Conservation (phyloP, 2,888 invertebrate genomes). For the Emmelina monodactyla region DNA sequence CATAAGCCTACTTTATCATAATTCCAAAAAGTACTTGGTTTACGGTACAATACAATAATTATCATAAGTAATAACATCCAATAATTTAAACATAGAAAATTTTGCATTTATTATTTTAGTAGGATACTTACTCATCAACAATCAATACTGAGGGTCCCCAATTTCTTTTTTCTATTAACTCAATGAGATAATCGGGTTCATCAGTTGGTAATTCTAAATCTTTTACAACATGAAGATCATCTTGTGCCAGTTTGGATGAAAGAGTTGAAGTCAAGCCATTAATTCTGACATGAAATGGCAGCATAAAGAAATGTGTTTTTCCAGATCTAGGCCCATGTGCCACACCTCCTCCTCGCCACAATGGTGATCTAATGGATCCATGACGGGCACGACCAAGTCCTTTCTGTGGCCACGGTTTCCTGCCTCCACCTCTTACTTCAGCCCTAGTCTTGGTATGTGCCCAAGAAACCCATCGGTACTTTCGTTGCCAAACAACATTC, state of each 20-base stretch:
- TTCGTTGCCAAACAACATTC: constrained; percentile 87
- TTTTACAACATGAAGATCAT: constrained; percentile 92
- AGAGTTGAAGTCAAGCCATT: constrained; percentile 83
- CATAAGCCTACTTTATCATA: too few species aligned
- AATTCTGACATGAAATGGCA: constrained; percentile 79
- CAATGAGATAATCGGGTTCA: constrained; percentile 78
- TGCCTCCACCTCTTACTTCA: constrained; percentile 88
- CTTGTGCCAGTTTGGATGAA: constrained; percentile 93
- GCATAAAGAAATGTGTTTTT: constrained; percentile 91
- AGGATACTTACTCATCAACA: constrained; percentile 85
- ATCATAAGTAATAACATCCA: too few species aligned
- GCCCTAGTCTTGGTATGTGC: constrained; percentile 79
- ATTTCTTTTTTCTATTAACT: constrained; percentile 81
- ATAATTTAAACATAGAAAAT: too few species aligned
- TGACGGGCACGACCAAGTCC: constrained; percentile 90
- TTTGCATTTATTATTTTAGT: too few species aligned
- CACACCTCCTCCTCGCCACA: constrained; percentile 84
- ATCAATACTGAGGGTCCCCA: constrained; percentile 98
- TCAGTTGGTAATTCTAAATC: constrained; percentile 85
- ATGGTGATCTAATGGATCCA: constrained; percentile 89
- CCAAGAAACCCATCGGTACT: constrained; percentile 84
- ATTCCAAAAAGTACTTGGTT: too few species aligned
- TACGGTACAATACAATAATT: constrained; percentile 4
- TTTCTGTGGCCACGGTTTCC: constrained; percentile 98
- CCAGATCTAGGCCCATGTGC: constrained; percentile 93